phyloP scores from a whole-genome alignment of 2,113 vertebrate genomes.

The Natator depressus region DNA sequence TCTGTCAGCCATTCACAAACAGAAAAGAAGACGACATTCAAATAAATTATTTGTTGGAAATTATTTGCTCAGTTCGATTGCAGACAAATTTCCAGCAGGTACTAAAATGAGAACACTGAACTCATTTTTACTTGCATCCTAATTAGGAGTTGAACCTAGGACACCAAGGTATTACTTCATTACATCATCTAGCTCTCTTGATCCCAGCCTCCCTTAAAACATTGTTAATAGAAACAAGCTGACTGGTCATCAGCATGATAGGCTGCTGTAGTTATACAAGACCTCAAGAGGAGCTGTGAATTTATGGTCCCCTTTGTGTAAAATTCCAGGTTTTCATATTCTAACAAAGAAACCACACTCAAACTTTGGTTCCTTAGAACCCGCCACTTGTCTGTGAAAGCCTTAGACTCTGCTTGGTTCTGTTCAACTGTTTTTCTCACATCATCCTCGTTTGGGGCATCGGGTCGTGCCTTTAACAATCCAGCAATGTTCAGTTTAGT shows the following conservation, averaged over 20 bases:
- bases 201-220: not conserved
- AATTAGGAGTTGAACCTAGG: slow-evolving; percentile 54
- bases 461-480: no score
- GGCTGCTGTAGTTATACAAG: not conserved
- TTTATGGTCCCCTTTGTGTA: no score
- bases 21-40: slow-evolving; percentile 54
- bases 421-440: no score
- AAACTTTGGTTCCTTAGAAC: no score
- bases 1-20: slow-evolving; percentile 35
- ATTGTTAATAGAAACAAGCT: not conserved
- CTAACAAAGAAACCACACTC: no score
- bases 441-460: no score
- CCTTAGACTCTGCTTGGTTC: no score
- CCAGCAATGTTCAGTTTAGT: no score
- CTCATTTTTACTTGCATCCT: slow-evolving; percentile 44
- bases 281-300: not conserved
- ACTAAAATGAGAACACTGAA: slow-evolving; percentile 8
- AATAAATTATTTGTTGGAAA: slow-evolving; percentile 65
- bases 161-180: not conserved
- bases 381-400: no score
- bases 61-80: slow-evolving; percentile 48
- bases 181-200: not conserved
- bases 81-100: slow-evolving; percentile 31
- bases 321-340: no score
- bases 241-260: not conserved